Base-by-base conservation (phyloP, 1,140 invertebrate species). In the Drosophila prosaltans region DNA sequence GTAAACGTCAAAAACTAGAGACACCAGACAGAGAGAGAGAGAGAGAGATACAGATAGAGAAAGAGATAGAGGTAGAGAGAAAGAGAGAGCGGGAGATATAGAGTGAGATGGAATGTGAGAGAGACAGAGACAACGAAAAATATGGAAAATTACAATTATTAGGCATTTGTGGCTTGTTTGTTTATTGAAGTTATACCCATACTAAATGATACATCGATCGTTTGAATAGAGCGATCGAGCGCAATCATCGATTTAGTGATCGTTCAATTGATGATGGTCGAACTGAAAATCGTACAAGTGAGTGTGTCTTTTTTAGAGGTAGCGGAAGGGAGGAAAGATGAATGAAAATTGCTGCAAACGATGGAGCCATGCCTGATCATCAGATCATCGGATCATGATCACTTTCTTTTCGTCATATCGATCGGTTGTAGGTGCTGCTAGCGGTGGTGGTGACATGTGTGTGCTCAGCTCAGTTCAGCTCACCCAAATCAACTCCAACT, bases 71-170 rank as follows among this genome's bases (percentile, higher is more conserved):
- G 16, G 8, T 3, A 24, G 16, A 48, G 45, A 48, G 7, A 8
- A 7, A 48, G 4, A 6, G 3, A 16, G 5, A 45, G n/a, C 16
- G 2, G 21, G n/a, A 21, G 43, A 5, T n/a, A 16, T 16, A 21
- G 16, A 48, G 2, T 8, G 16, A 24, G 7, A 7, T 7, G 0
- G 6, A n/a, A n/a, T n/a, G 3, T 2, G 16, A 21, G 45, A 26
- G 45, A 26, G n/a, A 26, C n/a, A 51, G 45, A 51, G 9, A 26
- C 2, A 51, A 8, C 7, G 16, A 77, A 86, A 88, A 86, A 88
- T 89, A 88, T 88, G 80, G 84, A 78, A 88, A 88, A 88, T 88
- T 88, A 88, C 84, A 88, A 88, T 88, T 88, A 88, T 88, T 88
- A 88, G 85, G 84, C 84, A 88, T 88, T 78, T 88, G 57, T 76